Base-by-base conservation (phyloP, 2,797 vertebrate species). In the Bovichtus diacanthus region DNA sequence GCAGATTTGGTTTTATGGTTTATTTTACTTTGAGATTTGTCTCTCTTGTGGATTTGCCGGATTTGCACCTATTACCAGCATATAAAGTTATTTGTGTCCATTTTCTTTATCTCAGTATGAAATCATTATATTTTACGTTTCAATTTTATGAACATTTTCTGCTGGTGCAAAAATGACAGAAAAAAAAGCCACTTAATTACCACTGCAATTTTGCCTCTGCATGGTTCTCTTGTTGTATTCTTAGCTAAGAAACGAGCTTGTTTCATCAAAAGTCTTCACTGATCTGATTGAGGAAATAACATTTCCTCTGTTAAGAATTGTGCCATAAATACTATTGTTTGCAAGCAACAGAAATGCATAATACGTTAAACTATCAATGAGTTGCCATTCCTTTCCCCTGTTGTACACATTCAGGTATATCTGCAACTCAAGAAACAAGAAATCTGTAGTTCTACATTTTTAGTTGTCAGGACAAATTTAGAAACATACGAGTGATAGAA, bases 61-160 rank as follows among this genome's bases (percentile, higher is more conserved):
- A 93, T 94, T 94, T 95, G 95, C 94, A 95, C 95, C 96, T 94
- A 92, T 91, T 93, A 93, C 88, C 92, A 94, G 89, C 92, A 90
- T 93, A 90, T 91, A 90, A 87, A 90, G 87, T 90, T 88, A 80
- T 90, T 91, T 91, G 84, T 91, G 72, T 90, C 87, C 61, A 36
- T 85, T 83, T 86, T 88, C 62, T 81, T 87, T 84, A 85, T 87
- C 73, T 84, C 88, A 82, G 75, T 92, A 92, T 90, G 87, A 90
- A 88, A 92, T 81, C 74, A 85, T 80, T 80, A 84, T 90, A 89
- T 85, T 91, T 89, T 83, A 80, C 85, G 74, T 83, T 92, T 77
- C 29, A 58, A 80, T 84, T 88, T 64, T 81, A 88, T 84, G 86
- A 85, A 90, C 75, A 71, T 84, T 83, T 74, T 85, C 71, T 81